Base-by-base conservation (phyloP, 2,113 vertebrate genomes). In the Oceanites oceanicus region DNA sequence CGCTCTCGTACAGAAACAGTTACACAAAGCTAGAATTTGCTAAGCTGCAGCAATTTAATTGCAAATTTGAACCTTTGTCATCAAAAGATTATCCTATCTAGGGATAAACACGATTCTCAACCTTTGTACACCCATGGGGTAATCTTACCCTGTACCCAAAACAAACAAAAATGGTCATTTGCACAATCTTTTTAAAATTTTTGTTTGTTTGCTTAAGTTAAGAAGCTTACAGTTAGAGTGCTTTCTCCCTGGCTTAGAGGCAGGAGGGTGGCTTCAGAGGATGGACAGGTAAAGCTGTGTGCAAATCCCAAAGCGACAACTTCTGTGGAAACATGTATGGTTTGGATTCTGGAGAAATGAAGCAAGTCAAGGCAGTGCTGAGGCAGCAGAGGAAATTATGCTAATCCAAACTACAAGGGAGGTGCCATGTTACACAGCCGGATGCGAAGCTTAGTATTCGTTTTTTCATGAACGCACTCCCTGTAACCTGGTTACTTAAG, bases 331-430 rank as follows among this genome's bases (percentile, higher is more conserved):
- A 84, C 1, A 40, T 0, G 11, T 6, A 1, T 53, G 56, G 19
- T 67, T 70, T 58, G 67, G 75, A n/a, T 53, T n/a, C 75, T 9
- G n/a, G 55, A 50, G 59, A 49, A 80, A 70, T 11, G 26, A 36
- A 49, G 80, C 68, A 79, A 70, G 55, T 10, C 63, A 59, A 90
- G 80, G 80, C 8, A 1, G 70, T 61, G 86, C 75, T 75, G 92
- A 88, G 72, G 82, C 59, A 85, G 83, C 68, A 82, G 34, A 61
- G n/a, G 74, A 93, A 89, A 71, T 59, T 53, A 90, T 18, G 29
- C 44, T 95, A 93, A 94, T 92, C 79, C 70, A n/a, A n/a, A 85
- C 65, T 82, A 18, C 55, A 8, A 80, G 88, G 87, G 61, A 96
- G 70, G 88, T 50, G 68, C 78, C 92, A 13, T 1, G 38, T 81